Evolutionary conservation across 2,113 vertebrate species (phyloP).

Genomic region (Alexandromys fortis): DNA sequence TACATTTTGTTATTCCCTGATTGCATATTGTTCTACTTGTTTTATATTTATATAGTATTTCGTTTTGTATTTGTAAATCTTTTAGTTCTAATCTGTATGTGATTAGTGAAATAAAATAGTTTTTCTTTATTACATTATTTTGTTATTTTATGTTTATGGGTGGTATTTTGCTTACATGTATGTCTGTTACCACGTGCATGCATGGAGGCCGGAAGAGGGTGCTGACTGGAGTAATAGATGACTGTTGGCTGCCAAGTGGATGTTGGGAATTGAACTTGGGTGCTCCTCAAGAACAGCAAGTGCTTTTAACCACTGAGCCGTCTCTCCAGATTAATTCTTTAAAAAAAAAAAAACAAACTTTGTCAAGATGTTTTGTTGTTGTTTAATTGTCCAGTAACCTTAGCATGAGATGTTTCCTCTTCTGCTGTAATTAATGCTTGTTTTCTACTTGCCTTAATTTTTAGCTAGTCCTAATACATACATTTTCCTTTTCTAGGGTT

Average conservation of each 20-base stretch:
- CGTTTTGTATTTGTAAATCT: background rate
- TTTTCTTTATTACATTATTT: background rate
- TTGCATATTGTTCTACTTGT: background rate
- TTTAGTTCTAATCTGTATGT: background rate
- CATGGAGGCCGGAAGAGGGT: background rate
- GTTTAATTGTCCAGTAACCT: conserved; percentile 3
- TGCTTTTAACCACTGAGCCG: background rate
- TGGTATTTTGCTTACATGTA: background rate
- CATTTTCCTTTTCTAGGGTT: conserved; percentile 72
- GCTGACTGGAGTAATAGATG: background rate
- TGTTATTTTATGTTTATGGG: background rate
- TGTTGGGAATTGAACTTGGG: background rate
- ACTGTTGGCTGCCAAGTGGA: background rate
- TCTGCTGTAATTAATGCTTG: conserved; percentile 9
- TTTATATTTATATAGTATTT: background rate
- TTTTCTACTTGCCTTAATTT: conserved; percentile 46
- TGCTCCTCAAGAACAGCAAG: background rate
- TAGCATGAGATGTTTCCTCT: conserved; percentile 26
- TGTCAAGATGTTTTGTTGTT: conserved; percentile 15
- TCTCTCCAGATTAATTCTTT: background rate
- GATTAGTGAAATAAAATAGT: background rate
- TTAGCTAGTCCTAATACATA: conserved; percentile 44
- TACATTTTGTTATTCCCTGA: background rate
- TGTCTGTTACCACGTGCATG: background rate
- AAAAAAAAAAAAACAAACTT: background rate